Conservation (phyloP, 2,888 invertebrate genomes). For the Metellina segmentata region DNA sequence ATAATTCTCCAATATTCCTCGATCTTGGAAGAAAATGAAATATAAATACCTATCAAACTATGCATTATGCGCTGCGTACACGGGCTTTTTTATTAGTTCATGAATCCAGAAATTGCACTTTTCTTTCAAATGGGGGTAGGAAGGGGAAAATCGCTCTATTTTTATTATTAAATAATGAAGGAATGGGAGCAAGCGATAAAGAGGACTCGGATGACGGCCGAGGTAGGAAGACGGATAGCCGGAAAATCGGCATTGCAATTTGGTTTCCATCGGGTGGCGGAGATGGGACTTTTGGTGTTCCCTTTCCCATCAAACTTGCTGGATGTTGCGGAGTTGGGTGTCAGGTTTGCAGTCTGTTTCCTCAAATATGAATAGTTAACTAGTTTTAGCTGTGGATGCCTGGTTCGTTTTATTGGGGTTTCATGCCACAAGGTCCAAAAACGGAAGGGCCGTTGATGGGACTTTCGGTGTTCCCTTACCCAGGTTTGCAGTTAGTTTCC, state of each 20-base stretch:
- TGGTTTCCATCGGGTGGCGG: neutral
- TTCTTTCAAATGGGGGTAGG: neutral
- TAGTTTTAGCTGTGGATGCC: too few relatives aligned
- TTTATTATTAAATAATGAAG: constrained; percentile 68
- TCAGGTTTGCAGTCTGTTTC: too few relatives aligned
- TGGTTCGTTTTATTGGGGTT: too few relatives aligned
- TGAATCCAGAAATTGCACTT: constrained; percentile 37
- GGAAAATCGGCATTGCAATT: constrained; percentile 47
- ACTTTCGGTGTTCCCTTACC: too few relatives aligned
- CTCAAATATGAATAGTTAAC: too few relatives aligned
- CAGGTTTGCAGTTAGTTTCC: too few relatives aligned
- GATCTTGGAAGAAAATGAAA: constrained; percentile 57
- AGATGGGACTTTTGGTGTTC: too few relatives aligned
- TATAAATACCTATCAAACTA: constrained; percentile 44
- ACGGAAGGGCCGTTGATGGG: too few relatives aligned
- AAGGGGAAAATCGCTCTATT: constrained; percentile 33
- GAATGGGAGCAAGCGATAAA: constrained; percentile 57
- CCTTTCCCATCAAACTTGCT: too few relatives aligned
- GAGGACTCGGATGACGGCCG: constrained; percentile 12
- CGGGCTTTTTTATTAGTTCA: constrained; percentile 55
- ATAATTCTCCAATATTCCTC: constrained; percentile 71
- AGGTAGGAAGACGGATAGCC: constrained; percentile 17
- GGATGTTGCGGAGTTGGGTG: too few relatives aligned
- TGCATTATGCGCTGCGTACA: constrained; percentile 58
- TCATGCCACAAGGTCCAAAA: neutral